A percentile compares a stretch with the other conserved stretches of the same genome.
Conservation (phyloP, 2,113 vertebrate species). For the Gadus macrocephalus region DNA sequence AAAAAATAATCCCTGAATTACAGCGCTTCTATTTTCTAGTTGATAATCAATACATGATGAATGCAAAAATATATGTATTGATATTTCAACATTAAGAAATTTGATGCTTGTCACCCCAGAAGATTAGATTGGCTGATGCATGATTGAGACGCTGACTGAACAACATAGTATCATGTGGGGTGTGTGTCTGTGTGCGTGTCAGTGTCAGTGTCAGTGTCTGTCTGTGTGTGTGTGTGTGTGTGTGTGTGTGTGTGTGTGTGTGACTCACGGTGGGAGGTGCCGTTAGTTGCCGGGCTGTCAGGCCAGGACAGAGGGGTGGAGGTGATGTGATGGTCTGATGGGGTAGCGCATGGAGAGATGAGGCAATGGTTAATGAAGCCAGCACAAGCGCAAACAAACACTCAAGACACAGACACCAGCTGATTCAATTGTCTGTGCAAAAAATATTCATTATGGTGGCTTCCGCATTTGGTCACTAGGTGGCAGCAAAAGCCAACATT, state of each 20-base stretch:
- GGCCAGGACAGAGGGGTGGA: background rate
- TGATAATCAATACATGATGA: too few relatives aligned
- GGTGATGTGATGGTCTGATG: background rate
- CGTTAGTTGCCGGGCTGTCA: background rate
- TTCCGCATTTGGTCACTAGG: background rate
- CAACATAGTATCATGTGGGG: too few relatives aligned
- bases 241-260: background rate
- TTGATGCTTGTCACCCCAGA: too few relatives aligned
- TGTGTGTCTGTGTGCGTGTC: background rate
- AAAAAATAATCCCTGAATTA: too few relatives aligned
- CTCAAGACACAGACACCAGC: slow-evolving; percentile 16
- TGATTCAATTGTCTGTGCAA: slow-evolving; percentile 30
- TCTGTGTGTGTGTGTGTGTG: background rate
- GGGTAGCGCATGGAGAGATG: background rate
- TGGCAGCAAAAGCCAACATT: background rate
- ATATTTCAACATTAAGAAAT: too few relatives aligned
- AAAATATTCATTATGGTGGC: too few relatives aligned
- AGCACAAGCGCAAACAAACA: background rate
- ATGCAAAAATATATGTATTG: too few relatives aligned
- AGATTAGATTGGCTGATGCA: too few relatives aligned
- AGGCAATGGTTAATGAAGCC: background rate
- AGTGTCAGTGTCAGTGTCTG: background rate
- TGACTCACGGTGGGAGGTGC: background rate
- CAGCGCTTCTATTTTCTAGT: too few relatives aligned
- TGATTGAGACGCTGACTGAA: too few relatives aligned